A percentile compares a stretch with the other conserved stretches of the same genome.
These are phyloP conservation scores for Camponotus pennsylvanicus DNA, from an alignment of 1,140 invertebrate genomes.

Conservation along the genomic window DNA sequence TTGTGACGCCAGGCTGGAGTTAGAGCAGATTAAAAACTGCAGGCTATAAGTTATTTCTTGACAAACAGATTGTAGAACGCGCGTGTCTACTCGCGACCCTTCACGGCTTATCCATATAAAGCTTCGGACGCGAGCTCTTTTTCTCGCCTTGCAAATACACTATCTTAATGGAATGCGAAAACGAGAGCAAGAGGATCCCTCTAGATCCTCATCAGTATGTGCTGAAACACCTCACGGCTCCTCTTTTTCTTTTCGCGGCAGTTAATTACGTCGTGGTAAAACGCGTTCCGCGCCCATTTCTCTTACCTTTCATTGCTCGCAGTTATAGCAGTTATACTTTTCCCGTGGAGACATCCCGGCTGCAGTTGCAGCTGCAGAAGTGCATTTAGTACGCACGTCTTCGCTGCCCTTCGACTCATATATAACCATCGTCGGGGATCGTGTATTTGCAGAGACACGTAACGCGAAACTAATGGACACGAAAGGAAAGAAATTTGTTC, in stretches of 20 bases:
- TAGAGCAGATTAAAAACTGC: slow-evolving; percentile 55
- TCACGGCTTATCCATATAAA: slow-evolving; percentile 55
- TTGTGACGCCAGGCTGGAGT: slow-evolving; percentile 10
- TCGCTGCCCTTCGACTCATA: neutral
- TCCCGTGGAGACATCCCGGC: neutral
- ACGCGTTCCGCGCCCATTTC: slow-evolving; percentile 18
- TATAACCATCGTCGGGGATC: neutral
- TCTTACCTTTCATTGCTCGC: neutral
- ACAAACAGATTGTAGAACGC: slow-evolving; percentile 37
- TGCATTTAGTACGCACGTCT: slow-evolving; percentile 25
- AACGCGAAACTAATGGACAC: slow-evolving; percentile 52
- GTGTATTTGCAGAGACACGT: slow-evolving; percentile 35
- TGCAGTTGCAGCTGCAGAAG: slow-evolving; percentile 20
- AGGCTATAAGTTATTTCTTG: slow-evolving; percentile 53
- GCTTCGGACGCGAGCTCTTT: neutral
- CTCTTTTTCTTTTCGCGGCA: slow-evolving; percentile 21
- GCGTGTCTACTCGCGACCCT: slow-evolving; percentile 40
- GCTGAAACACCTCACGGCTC: slow-evolving; percentile 11
- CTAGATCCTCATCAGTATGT: slow-evolving; percentile 15
- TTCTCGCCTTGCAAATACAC: slow-evolving; percentile 23
- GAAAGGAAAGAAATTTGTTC: slow-evolving; percentile 47
- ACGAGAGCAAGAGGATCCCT: neutral
- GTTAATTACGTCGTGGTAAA: slow-evolving; percentile 57
- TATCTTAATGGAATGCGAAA: slow-evolving; percentile 41
- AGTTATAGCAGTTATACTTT: slow-evolving; percentile 26